These are phyloP conservation scores for Procapra przewalskii DNA, from an alignment of 2,113 vertebrate genomes.

Conservation along the genomic window DNA sequence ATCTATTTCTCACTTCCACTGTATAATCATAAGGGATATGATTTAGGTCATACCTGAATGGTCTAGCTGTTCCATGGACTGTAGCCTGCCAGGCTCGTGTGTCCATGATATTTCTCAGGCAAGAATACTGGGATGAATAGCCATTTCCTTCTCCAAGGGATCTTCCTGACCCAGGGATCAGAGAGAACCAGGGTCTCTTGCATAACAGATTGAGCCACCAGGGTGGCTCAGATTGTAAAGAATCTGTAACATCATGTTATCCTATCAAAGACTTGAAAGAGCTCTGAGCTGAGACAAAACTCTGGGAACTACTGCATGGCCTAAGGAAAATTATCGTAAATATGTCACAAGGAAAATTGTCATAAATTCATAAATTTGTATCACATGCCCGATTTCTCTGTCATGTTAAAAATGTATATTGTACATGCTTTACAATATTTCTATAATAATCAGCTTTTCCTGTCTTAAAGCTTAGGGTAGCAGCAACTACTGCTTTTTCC, in stretches of 20 bases:
- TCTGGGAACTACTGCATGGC: neutral
- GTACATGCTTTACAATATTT: neutral
- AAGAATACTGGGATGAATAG: neutral
- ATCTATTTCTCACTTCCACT: no score
- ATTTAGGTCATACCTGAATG: no score
- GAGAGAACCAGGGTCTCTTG: fast-evolving
- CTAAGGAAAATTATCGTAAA: neutral
- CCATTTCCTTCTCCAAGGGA: neutral
- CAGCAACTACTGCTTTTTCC: neutral
- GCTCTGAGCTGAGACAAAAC: neutral
- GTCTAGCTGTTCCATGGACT: neutral
- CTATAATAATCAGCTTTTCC: neutral
- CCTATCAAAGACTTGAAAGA: neutral
- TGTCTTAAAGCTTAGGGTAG: neutral
- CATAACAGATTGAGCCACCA: neutral
- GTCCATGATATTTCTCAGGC: neutral
- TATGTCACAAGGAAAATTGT: neutral
- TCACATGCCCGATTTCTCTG: neutral
- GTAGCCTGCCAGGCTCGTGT: neutral
- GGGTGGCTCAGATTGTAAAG: neutral
- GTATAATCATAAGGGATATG: no score
- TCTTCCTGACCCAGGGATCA: neutral
- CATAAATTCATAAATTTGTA: neutral
- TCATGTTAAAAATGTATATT: neutral
- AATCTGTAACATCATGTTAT: neutral